Base-by-base conservation (phyloP, 1,140 invertebrate genomes). In the Aleiodes sp. region DNA sequence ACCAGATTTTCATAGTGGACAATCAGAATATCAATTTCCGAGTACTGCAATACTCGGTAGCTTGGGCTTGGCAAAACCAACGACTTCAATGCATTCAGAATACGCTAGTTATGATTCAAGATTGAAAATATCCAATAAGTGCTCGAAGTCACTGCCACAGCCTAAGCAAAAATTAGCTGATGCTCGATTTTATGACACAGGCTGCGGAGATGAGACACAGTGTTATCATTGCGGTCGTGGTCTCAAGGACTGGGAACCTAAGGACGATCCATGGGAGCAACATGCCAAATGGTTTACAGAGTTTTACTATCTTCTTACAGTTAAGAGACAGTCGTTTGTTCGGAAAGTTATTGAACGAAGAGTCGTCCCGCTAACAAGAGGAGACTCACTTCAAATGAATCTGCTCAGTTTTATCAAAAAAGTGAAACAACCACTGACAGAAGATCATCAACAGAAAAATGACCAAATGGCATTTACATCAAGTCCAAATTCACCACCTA, bases 121-220 rank as follows among this genome's bases (percentile, higher is more conserved):
- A 29, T 76, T 96, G 19, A 85, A 86, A 70, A 92, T 91, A 2
- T 97, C 93, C 80, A 84, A 85, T 52, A 87, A 89, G 19, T 95
- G 94, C 94, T 94, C 94, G 0, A 88, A 89, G 21, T 87, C 88
- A 35, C 90, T 94, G 82, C 90, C 89, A 64, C 93, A 94, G 78
- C 91, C 90, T 68, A 93, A 94, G 8, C 88, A 91, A 57, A 87
- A 92, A 57, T 84, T 98, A 16, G 93, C 93, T 39, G 91, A 93
- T 71, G 94, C 95, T 67, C 96, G 96, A 26, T 97, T 97, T 82
- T 97, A 91, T 82, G 97, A 96, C 75, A 92, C 92, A 12, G 94
- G 94, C 75, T 89, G 90, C 43, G 91, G 91, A 7, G 95, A 97
- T 83, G 91, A 94, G 75, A 94, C 94, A 0, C 87, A 93, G 19